A percentile compares a stretch with the other conserved stretches of the same genome.
Conservation (phyloP, 2,797 vertebrate genomes). For the Pterois miles region DNA sequence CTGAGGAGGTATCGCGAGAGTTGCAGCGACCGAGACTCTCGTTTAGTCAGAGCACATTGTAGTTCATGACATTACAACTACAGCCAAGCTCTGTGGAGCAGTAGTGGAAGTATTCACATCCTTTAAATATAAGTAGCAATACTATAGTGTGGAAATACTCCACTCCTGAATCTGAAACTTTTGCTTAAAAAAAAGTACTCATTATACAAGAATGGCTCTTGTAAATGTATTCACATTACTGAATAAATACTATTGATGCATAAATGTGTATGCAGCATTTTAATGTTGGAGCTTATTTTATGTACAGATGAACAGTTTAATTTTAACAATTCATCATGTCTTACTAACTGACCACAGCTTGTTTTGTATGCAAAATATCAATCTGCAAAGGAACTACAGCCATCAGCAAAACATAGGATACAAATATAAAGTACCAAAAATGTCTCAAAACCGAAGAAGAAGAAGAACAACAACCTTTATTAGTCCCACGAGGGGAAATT, state of each 20-base stretch:
- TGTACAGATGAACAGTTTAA: not conserved
- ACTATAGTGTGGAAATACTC: not conserved
- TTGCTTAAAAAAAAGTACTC: not conserved
- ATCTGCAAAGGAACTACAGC: not conserved
- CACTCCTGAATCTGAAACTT: not conserved
- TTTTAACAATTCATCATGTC: not conserved
- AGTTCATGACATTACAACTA: not conserved
- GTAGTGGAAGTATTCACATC: not conserved
- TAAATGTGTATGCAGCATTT: not conserved
- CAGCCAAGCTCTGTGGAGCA: not conserved
- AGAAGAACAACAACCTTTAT: too few species aligned
- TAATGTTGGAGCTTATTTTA: not conserved
- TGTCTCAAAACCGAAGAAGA: too few species aligned
- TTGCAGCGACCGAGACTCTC: not conserved
- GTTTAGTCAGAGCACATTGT: not conserved
- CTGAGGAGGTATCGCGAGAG: slow-evolving; percentile 71
- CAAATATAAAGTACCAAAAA: too few species aligned
- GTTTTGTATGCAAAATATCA: not conserved
- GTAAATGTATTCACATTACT: not conserved
- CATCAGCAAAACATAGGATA: too few species aligned
- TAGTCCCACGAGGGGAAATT: too few species aligned
- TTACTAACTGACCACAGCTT: not conserved
- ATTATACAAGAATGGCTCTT: not conserved
- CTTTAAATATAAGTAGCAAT: not conserved
- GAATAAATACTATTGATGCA: not conserved